Evolutionary conservation across 2,113 vertebrate genomes (phyloP).

Genomic region (Notarius quadriscutis): DNA sequence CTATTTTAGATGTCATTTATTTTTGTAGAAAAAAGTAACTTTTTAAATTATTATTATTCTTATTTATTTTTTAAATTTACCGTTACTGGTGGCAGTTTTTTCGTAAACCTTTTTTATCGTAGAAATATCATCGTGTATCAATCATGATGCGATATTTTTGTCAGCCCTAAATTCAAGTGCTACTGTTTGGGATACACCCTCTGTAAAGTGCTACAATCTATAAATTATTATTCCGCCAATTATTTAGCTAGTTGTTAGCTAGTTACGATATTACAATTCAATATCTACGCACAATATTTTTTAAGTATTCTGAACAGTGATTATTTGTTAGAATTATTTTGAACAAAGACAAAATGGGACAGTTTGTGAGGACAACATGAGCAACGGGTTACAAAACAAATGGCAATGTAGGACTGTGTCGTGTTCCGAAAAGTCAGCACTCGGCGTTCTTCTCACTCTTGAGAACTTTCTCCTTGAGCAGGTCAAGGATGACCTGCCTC

Average conservation of each 20-base stretch:
- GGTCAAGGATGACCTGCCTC: constrained; percentile 76
- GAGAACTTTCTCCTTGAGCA: constrained; percentile 76
- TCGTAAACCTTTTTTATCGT: not conserved
- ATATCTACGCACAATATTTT: no score
- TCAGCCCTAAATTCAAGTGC: not conserved
- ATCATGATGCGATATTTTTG: not conserved
- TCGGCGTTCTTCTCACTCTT: constrained; percentile 62
- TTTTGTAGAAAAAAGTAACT: not conserved
- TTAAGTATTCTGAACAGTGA: not conserved
- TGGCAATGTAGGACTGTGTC: not conserved
- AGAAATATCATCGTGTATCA: not conserved
- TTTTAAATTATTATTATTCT: not conserved
- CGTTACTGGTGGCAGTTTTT: not conserved
- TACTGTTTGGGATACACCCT: not conserved
- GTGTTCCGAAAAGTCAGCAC: constrained; percentile 5
- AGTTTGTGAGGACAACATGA: not conserved
- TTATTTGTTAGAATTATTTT: not conserved
- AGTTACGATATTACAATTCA: not conserved
- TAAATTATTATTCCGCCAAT: not conserved
- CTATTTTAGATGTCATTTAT: not conserved
- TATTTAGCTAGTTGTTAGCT: not conserved
- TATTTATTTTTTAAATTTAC: not conserved
- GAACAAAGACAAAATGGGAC: not conserved
- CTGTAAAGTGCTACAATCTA: not conserved
- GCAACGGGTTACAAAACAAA: not conserved